Percentiles rank a stretch among this genome's conserved stretches.
Evolutionary conservation across 2,888 invertebrate species (phyloP).

Genomic region (Cheilosia soror): DNA sequence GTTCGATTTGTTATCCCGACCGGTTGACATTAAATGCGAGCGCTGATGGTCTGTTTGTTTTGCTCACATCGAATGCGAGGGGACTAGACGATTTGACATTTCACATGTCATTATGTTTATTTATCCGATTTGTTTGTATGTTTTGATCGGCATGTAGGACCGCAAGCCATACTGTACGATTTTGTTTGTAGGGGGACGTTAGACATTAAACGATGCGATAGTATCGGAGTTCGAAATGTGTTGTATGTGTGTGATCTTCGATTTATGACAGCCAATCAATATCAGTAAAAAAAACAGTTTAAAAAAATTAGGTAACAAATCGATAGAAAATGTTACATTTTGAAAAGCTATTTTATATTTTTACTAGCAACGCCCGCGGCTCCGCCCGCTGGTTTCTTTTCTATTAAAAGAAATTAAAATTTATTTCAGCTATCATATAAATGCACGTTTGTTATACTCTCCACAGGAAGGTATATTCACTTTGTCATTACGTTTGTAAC

Average conservation of each 20-base stretch:
- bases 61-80: conserved; percentile 29
- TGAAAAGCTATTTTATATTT: background rate
- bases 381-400: too few species aligned
- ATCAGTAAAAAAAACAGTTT: conserved; percentile 7
- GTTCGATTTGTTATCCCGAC: conserved; percentile 39
- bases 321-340: background rate
- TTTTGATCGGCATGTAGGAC: conserved; percentile 29
- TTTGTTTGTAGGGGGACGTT: conserved; percentile 6
- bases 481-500: too few species aligned
- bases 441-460: too few species aligned
- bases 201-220: conserved; percentile 16
- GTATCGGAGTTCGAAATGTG: background rate
- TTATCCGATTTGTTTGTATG: conserved; percentile 53
- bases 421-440: too few species aligned
- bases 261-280: conserved; percentile 54
- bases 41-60: conserved; percentile 56
- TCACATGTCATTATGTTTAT: conserved; percentile 70
- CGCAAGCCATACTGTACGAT: conserved; percentile 10
- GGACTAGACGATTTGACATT: conserved; percentile 68
- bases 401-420: too few species aligned
- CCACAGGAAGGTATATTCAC: too few species aligned
- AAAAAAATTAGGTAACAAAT: conserved; percentile 37
- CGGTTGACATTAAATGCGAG: conserved; percentile 45
- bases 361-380: too few species aligned
- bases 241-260: conserved; percentile 4